A percentile compares a stretch with the other conserved stretches of the same genome.
These are phyloP conservation scores for Holothuria glaberrima DNA, from an alignment of 35 echinoderm and acorn worm genomes.

Conservation along the genomic window DNA sequence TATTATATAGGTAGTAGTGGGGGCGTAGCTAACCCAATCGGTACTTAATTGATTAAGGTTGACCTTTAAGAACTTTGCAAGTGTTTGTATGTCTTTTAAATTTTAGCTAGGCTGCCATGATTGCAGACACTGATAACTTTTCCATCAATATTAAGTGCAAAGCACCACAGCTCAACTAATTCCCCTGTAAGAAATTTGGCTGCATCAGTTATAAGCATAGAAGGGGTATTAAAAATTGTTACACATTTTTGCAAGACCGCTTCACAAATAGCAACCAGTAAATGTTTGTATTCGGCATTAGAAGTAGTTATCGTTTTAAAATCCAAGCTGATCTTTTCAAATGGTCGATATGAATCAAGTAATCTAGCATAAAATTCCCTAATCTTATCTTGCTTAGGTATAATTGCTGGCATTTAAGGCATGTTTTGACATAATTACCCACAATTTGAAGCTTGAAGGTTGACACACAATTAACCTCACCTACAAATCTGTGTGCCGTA, in stretches of 20 bases:
- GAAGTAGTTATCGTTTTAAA: background rate
- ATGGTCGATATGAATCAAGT: conserved; percentile 46
- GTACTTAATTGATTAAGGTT: background rate
- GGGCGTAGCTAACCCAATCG: conserved; percentile 6
- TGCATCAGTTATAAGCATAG: conserved; percentile 46
- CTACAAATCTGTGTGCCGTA: no score
- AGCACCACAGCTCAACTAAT: conserved; percentile 16
- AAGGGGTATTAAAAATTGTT: conserved; percentile 38
- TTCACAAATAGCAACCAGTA: conserved; percentile 37
- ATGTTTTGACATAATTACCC: background rate
- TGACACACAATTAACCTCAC: no score
- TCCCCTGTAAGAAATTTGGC: conserved; percentile 50
- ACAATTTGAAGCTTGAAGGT: background rate
- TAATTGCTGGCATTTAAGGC: background rate
- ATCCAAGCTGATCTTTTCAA: conserved; percentile 58
- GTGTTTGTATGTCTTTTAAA: conserved; percentile 30
- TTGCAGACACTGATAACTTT: conserved; percentile 30
- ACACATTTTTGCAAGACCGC: conserved; percentile 43
- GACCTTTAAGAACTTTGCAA: background rate
- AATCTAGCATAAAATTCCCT: background rate
- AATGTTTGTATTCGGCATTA: background rate
- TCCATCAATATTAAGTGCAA: conserved; percentile 21
- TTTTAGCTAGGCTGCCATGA: conserved; percentile 37
- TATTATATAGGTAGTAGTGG: background rate
- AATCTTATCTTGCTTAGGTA: background rate